Evolutionary conservation across 2,113 vertebrate species (phyloP).

Genomic region (Columba livia): DNA sequence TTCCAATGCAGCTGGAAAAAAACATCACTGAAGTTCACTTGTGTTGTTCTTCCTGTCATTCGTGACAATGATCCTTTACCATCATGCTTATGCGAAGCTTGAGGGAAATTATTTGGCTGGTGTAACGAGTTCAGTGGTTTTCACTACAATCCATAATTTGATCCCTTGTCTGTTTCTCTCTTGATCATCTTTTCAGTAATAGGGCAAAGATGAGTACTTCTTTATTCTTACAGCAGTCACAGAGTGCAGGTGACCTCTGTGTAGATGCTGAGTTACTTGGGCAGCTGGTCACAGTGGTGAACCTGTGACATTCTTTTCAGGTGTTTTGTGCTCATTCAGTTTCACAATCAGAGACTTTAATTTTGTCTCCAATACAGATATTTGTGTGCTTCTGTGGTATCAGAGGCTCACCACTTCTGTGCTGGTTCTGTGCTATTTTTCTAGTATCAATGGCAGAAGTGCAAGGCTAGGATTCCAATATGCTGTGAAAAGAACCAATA

Average conservation of each 20-base stretch:
- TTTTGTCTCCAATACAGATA: neutral
- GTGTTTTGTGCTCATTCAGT: neutral
- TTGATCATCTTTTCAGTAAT: neutral
- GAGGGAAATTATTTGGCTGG: neutral
- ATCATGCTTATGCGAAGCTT: neutral
- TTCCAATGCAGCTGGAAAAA: neutral
- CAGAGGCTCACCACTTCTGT: neutral
- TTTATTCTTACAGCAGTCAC: neutral
- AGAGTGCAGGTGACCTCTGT: neutral
- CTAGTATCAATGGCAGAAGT: neutral
- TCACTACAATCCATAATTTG: neutral
- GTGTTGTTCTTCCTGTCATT: fast-evolving
- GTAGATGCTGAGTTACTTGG: neutral
- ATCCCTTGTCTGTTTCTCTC: neutral
- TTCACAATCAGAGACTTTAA: neutral
- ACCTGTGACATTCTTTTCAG: neutral
- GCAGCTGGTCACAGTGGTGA: neutral
- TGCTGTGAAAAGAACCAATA: fast-evolving
- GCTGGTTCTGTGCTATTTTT: neutral
- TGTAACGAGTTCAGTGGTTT: neutral
- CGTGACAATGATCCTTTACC: neutral
- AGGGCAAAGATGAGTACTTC: neutral
- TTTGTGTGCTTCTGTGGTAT: neutral
- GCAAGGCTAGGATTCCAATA: neutral
- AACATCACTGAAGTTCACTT: neutral